Evolutionary conservation across 2,888 invertebrate genomes (phyloP), one percentile per base, ranked within the genome.

Genomic region (Acrobasis repandana): DNA sequence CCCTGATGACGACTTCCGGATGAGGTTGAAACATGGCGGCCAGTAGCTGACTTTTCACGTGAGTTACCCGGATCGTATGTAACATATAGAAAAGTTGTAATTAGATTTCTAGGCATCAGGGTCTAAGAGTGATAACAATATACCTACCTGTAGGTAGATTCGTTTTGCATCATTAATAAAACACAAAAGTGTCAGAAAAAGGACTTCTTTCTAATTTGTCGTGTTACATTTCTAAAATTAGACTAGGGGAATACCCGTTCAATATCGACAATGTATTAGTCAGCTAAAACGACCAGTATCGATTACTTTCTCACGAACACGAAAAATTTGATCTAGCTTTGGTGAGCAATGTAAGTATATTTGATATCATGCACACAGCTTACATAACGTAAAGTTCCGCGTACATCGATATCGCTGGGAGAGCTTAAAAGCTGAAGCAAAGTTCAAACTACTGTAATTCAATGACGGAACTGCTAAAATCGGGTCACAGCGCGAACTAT

Each of bases 241-340:
- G 48, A 56, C 51, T 58, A 56, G 60, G 46, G 62, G 46, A 33
- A 62, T 58, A 59, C 63, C 28, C 65, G 56, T 48, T 54, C n/a
- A 49, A 9, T 49, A 20, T 49, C 20, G 28, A 49, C 14, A 51
- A 51, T 34, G 34, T 15, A 9, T 9, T 15, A 14, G 9, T 50
- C 34, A 28, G 28, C 28, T 5, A 18, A 9, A 10, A 20, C 9
- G 2, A 49, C 28, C 28, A 15, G 34, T 51, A 51, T 51, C 34
- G 16, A 34, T 51, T 51, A 15, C 33, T 15, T 51, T 51, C 51
- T 15, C 9, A 14, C 14, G 15, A 51, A 51, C 33, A n/a, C 15
- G 3, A 33, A 50, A 34, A 15, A n/a, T 51, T 15, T 3, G 33
- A 11, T 28, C 28, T 2, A 6, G 28, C 28, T 28, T 28, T 14